Evolutionary conservation across 2,113 vertebrate species (phyloP).

Genomic region (Grallaria varia): DNA sequence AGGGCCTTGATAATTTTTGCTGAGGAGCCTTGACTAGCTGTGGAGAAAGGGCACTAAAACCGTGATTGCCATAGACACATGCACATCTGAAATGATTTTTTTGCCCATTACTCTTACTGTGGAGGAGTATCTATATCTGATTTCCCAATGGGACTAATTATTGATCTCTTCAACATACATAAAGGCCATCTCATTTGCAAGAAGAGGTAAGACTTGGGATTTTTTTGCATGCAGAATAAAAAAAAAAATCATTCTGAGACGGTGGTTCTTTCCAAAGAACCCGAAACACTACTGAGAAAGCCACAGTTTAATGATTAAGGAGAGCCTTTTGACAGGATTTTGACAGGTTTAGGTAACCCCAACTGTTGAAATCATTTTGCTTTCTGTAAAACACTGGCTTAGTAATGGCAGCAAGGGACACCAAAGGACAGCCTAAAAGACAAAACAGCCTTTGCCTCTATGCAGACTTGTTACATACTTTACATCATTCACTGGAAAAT

Average conservation of each 20-base stretch:
- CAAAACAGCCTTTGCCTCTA: not conserved
- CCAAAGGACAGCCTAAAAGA: not conserved
- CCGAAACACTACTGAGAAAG: not conserved
- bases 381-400: not conserved
- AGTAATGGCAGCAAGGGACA: not conserved
- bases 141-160: not conserved
- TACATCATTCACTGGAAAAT: not conserved
- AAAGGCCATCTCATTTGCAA: not conserved
- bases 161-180: not conserved
- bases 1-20: not conserved
- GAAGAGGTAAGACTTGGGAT: not conserved
- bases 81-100: not conserved
- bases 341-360: not conserved
- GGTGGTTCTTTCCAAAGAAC: not conserved
- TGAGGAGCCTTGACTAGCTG: not conserved
- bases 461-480: rapidly evolving
- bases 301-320: not conserved
- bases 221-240: not conserved
- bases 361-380: not conserved
- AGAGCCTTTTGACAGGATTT: not conserved
- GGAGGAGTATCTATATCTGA: not conserved
- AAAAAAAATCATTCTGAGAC: not conserved
- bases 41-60: rapidly evolving
- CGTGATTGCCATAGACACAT: not conserved
- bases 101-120: not conserved